Base-by-base conservation (phyloP, 2,888 invertebrate genomes). In the Heteromurus nitidus region DNA sequence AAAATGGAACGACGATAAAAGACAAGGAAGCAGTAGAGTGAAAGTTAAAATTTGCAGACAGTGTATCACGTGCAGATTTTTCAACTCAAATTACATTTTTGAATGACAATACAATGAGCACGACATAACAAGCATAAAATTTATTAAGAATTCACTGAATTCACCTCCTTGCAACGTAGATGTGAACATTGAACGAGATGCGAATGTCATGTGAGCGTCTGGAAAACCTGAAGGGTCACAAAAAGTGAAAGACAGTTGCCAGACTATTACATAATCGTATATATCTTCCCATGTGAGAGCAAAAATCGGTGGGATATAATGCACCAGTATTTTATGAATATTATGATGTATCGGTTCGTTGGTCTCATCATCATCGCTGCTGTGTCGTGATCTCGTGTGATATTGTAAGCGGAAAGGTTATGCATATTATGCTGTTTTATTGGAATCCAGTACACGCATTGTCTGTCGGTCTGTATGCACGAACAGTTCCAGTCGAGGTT, bases 301-400 rank as follows among this genome's bases (percentile, higher is more conserved):
- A n/a, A n/a, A n/a, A n/a, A n/a, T n/a, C n/a, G n/a, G n/a, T n/a
- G n/a, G n/a, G n/a, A n/a, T n/a, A n/a, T n/a, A n/a, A n/a, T n/a
- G n/a, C n/a, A n/a, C n/a, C n/a, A n/a, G n/a, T n/a, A n/a, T n/a
- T n/a, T n/a, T n/a, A n/a, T n/a, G n/a, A n/a, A 50, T 50, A 20
- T 53, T 67, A 58, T 64, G 53, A 75, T 75, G 75, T n/a, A n/a
- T 67, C 67, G 75, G 75, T 75, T 67, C 75, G 75, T 55, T 75
- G 67, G 67, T 75, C 67, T 67, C 75, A 67, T 53, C 64, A 16
- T 73, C 36, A 36, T 50, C 11, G n/a, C n/a, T n/a, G 50, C 5
- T 50, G 7, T 50, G 7, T 36, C 36, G 7, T n/a, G n/a, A n/a
- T 74, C 65, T 74, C 18, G 70, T 72, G 47, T 72, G 18, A 72